Evolutionary conservation across 2,888 invertebrate species (phyloP).

Genomic region (Hoplodrina ambigua): DNA sequence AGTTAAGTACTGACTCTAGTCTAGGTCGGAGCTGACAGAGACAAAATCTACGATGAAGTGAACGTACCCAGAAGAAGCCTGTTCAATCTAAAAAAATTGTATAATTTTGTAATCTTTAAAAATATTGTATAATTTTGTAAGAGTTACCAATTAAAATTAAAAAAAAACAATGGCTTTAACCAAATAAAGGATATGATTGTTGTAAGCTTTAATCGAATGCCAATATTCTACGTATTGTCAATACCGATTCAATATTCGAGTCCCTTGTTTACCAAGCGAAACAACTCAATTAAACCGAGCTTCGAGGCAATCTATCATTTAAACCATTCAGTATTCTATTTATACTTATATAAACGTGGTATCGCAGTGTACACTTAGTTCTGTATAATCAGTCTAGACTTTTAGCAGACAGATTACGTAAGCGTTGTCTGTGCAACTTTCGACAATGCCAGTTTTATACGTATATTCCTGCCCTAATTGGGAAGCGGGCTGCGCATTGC

Average conservation of each 20-base stretch:
- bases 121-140: too few relatives aligned
- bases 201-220: not conserved
- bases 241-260: conserved; percentile 9
- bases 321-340: not conserved
- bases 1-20: too few relatives aligned
- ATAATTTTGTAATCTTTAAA: too few relatives aligned
- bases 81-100: too few relatives aligned
- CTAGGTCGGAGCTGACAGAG: too few relatives aligned
- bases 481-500: not conserved
- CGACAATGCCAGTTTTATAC: not conserved
- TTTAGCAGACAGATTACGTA: conserved; percentile 22
- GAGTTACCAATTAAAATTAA: too few relatives aligned
- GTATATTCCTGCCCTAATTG: conserved; percentile 11
- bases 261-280: conserved; percentile 1
- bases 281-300: conserved; percentile 3
- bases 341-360: not conserved
- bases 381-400: conserved; percentile 23
- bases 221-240: not conserved
- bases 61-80: too few relatives aligned
- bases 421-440: conserved; percentile 1
- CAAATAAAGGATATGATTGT: too few relatives aligned
- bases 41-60: too few relatives aligned
- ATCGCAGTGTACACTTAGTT: not conserved
- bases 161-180: too few relatives aligned
- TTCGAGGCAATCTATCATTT: conserved; percentile 6